A percentile compares a stretch with the other conserved stretches of the same genome.
phyloP scores from a whole-genome alignment of 2,888 invertebrate species.

The Melanotus villosus region DNA sequence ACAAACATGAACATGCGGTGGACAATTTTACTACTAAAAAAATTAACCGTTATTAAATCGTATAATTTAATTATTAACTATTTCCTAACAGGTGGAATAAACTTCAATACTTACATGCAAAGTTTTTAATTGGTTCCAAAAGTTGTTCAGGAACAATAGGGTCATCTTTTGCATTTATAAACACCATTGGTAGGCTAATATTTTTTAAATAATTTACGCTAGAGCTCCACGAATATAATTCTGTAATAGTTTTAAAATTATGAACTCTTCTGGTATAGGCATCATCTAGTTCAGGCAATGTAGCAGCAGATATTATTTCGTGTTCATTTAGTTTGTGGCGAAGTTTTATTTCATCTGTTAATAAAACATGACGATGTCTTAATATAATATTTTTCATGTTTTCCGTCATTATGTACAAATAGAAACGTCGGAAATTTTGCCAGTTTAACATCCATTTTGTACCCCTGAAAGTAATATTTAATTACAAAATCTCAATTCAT shows the following conservation, averaged over 20 bases:
- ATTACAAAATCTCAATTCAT: too few relatives aligned
- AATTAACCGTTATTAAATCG: not conserved
- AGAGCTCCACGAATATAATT: slow-evolving; percentile 89
- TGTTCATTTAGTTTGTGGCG: slow-evolving; percentile 82
- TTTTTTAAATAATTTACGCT: slow-evolving; percentile 84
- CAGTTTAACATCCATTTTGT: slow-evolving; percentile 87
- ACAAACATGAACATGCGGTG: not conserved
- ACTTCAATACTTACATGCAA: slow-evolving; percentile 77
- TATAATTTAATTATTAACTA: not conserved
- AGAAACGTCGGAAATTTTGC: slow-evolving; percentile 91
- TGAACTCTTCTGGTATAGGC: slow-evolving; percentile 87
- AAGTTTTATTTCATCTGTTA: slow-evolving; percentile 81
- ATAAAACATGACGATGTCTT: slow-evolving; percentile 83
- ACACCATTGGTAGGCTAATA: slow-evolving; percentile 89
- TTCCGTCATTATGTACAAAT: slow-evolving; percentile 94
- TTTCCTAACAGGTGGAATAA: not conserved
- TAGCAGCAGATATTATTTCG: slow-evolving; percentile 88
- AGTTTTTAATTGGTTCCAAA: slow-evolving; percentile 79
- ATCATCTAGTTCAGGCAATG: slow-evolving; percentile 90
- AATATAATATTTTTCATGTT: slow-evolving; percentile 90
- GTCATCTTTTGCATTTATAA: slow-evolving; percentile 93
- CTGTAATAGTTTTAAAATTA: slow-evolving; percentile 83
- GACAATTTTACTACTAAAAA: not conserved
- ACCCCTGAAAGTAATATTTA: slow-evolving; percentile 71
- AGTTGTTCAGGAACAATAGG: slow-evolving; percentile 89